These are phyloP conservation scores for Oxyruncus cristatus DNA, from an alignment of 2,113 vertebrate species.

Conservation along the genomic window DNA sequence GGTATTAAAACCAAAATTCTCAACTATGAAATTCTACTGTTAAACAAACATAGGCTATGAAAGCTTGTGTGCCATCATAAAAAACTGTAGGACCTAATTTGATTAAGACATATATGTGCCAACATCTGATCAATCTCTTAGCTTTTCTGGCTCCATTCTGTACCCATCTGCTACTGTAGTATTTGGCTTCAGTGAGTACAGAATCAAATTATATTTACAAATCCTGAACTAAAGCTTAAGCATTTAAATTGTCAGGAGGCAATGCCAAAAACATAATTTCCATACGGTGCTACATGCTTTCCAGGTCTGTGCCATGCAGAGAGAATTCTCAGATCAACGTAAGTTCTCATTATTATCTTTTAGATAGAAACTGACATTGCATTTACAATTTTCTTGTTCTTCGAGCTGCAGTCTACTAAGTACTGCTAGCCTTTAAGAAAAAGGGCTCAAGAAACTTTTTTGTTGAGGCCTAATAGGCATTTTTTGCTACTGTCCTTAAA, in stretches of 20 bases:
- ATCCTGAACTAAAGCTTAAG: not conserved
- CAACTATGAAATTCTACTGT: not conserved
- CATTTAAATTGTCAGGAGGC: not conserved
- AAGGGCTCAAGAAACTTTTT: not conserved
- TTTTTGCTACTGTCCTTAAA: not conserved
- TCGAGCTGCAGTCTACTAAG: not conserved
- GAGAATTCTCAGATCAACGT: not conserved
- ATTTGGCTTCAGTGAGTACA: not conserved
- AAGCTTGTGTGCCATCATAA: not conserved
- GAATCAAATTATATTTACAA: not conserved
- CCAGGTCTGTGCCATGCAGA: not conserved
- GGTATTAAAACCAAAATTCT: not conserved
- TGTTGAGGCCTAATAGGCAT: not conserved
- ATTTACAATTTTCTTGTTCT: not conserved
- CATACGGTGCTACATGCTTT: not conserved
- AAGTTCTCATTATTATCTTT: not conserved
- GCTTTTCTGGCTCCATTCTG: not conserved
- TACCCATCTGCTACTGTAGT: not conserved
- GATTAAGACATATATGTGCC: not conserved
- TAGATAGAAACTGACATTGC: not conserved
- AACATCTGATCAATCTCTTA: not conserved
- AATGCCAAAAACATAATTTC: not conserved
- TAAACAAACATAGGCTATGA: not conserved
- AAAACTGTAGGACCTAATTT: not conserved
- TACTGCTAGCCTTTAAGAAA: not conserved